Base-by-base conservation (phyloP, 2,113 vertebrate genomes). In the Peromyscus polionotus region DNA sequence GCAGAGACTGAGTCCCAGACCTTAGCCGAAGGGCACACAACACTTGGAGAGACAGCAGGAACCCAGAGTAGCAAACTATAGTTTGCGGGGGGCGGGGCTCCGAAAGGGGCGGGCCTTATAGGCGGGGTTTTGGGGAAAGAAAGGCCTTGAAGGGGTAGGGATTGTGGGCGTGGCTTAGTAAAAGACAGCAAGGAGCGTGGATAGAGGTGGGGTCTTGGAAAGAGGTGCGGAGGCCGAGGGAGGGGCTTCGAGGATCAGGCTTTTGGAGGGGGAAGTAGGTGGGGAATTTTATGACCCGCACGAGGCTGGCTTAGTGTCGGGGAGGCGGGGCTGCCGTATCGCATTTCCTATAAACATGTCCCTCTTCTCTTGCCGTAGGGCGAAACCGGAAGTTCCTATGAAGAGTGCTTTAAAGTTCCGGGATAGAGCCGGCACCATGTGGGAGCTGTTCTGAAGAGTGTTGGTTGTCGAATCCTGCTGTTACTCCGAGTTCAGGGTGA, bases 281-380 rank as follows among this genome's bases (percentile, higher is more conserved):
- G 84, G 51, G 36, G 67, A 26, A 39, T 59, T 73, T 51, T 45
- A n/a, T 4, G 45, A 16, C 2, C 16, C 7, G 3, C 68, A 19
- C 33, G 36, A 72, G 36, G 68, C 7, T 8, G 68, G 36, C 17
- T 72, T 59, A 8, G 1, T 0, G 0, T 2, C 24, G 0, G 1
- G n/a, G 70, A n/a, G 91, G 91, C 26, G 68, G 87, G 13, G 84
- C 48, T 36, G 16, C 0, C 14, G 1, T 1, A 3, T 6, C 7
- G 3, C 36, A 0, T 57, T 68, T 51, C 8, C 11, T 0, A 5
- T 2, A 83, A 84, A 16, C 0, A 31, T 95, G 97, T 51, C 16
- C 97, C 48, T 94, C 70, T 84, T 65, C 93, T 0, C 95, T 95
- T 79, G 94, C 98, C 98, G 96, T 98, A 96, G 86, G 1, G 7